Percentiles rank a stretch among this genome's conserved stretches.
phyloP scores from a whole-genome alignment of 2,888 invertebrate species.

The Drosophila subsilvestris region DNA sequence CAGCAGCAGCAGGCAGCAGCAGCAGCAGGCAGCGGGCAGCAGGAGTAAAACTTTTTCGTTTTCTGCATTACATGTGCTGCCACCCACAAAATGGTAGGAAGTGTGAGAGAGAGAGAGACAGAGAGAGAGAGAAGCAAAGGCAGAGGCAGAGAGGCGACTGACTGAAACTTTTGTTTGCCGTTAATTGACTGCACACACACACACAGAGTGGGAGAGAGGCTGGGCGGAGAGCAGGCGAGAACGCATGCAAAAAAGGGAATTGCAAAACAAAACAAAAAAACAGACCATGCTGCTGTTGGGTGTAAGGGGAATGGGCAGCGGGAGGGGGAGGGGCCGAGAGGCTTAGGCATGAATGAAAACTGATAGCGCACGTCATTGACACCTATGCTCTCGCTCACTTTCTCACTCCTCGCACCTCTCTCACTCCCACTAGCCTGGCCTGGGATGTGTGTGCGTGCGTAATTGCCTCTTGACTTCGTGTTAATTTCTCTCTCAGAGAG shows the following conservation, averaged over 20 bases:
- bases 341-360: constrained; percentile 71
- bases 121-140: constrained; percentile 24
- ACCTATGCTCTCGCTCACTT: constrained; percentile 51
- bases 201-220: constrained; percentile 17
- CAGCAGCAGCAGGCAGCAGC: constrained; percentile 46
- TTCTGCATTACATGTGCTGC: constrained; percentile 39
- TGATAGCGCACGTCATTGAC: constrained; percentile 78
- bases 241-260: not conserved
- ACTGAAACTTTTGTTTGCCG: constrained; percentile 66
- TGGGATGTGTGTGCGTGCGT: constrained; percentile 60
- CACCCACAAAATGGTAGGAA: constrained; percentile 31
- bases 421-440: constrained; percentile 28
- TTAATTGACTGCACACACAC: constrained; percentile 73
- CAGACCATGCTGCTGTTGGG: constrained; percentile 1
- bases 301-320: constrained; percentile 1
- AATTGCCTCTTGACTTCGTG: constrained; percentile 69
- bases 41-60: constrained; percentile 52
- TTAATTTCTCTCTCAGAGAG: constrained; percentile 52
- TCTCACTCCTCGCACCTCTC: constrained; percentile 3
- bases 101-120: not conserved
- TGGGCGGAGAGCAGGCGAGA: constrained; percentile 5
- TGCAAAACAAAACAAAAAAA: not conserved
- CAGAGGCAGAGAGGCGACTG: constrained; percentile 26
- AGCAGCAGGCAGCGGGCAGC: constrained; percentile 13
- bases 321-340: constrained; percentile 12